Percentiles rank a stretch among this genome's conserved stretches.
Conservation (phyloP, 2,797 vertebrate species). For the Enteromius trimaculatus region DNA sequence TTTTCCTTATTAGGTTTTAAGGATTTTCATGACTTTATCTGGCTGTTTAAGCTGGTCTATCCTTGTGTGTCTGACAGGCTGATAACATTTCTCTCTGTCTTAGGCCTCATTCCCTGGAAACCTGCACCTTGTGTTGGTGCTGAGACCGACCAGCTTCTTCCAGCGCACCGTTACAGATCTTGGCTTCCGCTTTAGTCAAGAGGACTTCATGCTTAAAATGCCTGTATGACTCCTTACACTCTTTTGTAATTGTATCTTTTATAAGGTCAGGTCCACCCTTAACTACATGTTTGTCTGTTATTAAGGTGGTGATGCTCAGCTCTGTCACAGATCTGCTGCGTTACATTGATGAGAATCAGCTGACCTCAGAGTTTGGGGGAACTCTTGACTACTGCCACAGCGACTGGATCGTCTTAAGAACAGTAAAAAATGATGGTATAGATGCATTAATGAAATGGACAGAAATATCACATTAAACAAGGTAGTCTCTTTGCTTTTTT, state of each 20-base stretch:
- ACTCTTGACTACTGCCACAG: constrained; percentile 95
- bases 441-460: not conserved
- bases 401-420: constrained; percentile 95
- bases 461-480: not conserved
- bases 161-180: constrained; percentile 96
- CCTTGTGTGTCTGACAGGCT: not conserved
- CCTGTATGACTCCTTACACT: constrained; percentile 79
- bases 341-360: constrained; percentile 95
- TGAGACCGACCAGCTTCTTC: constrained; percentile 94
- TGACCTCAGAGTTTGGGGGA: constrained; percentile 95
- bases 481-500: not conserved
- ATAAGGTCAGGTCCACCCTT: not conserved
- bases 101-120: constrained; percentile 94
- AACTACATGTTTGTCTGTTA: constrained; percentile 7
- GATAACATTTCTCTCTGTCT: constrained; percentile 10
- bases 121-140: constrained; percentile 93
- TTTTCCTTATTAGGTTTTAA: not conserved
- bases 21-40: not conserved
- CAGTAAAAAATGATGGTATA: constrained; percentile 73
- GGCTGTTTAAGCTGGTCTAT: not conserved
- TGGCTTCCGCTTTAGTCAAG: constrained; percentile 95
- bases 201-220: constrained; percentile 96
- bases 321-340: constrained; percentile 93
- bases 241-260: not conserved
- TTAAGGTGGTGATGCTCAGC: constrained; percentile 97